Evolutionary conservation across 2,888 invertebrate genomes (phyloP), one percentile per base, ranked within the genome.

Genomic region (Beris chalybata): DNA sequence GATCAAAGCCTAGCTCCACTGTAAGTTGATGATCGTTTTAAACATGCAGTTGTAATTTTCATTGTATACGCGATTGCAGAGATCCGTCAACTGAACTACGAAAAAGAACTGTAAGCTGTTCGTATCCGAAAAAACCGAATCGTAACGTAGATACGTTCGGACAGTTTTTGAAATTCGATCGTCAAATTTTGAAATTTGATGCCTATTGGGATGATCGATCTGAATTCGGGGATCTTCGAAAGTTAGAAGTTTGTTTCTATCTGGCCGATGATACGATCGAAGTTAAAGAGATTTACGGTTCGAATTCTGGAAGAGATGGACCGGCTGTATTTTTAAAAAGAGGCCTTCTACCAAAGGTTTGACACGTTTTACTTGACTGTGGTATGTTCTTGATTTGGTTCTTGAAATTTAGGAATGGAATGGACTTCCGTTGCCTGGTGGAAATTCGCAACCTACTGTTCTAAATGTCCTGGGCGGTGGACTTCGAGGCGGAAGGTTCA

Each of bases 171-270:
- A 89, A 89, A 73, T 90, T 89, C 75, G 95, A 95, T 78, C 84
- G 89, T 74, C 87, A 89, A 76, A 85, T 81, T 79, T 73, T 84
- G 76, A 87, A 91, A 72, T 96, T 96, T 78, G 87, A 86, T 74
- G 95, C 91, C 13, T 93, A 91, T 76, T 96, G 95, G 95, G 93
- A 96, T 75, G 95, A 96, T 76, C 85, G 89, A 1, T 87, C 86
- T 1, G 86, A 89, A 75, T 89, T 88, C 75, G 95, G 95, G 0
- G 87, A 88, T 66, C 79, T 93, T 30, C 90, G 94, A 71, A 83
- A 88, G 72, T 80, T 96, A 67, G 89, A 93, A 75, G 82, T 97
- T 12, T 88, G 90, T 74, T 96, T 92, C 76, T 95, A 90, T 80
- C 82, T 96, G 55, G 88, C 91, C 0, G 95, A 96, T 74, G 92